Conservation (phyloP, 2,113 vertebrate genomes). For the Jacana jacana region DNA sequence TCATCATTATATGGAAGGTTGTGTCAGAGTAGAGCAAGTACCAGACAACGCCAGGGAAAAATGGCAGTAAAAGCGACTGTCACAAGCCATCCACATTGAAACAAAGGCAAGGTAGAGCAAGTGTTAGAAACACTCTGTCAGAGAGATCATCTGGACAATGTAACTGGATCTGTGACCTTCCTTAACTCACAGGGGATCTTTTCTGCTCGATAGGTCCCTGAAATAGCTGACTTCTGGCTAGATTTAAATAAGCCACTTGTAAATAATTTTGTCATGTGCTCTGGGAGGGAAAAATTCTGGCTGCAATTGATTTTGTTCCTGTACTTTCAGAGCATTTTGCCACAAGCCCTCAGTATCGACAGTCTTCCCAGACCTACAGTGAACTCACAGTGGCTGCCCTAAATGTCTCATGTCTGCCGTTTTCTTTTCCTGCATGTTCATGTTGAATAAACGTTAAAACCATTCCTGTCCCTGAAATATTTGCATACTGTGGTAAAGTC, state of each 20-base stretch:
- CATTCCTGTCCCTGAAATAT: neutral
- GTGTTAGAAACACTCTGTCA: neutral
- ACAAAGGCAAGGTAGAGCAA: neutral
- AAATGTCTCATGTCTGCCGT: constrained; percentile 16
- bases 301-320: constrained; percentile 63
- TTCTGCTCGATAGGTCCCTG: constrained; percentile 16
- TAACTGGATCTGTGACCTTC: constrained; percentile 15
- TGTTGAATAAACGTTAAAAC: neutral
- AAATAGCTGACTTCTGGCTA: constrained; percentile 51
- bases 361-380: constrained; percentile 39
- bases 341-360: constrained; percentile 55
- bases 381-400: constrained; percentile 36
- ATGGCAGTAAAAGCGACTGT: neutral
- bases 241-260: constrained; percentile 64
- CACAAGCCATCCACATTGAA: neutral
- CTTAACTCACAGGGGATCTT: neutral
- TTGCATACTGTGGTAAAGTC: neutral
- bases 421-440: neutral
- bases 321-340: constrained; percentile 55
- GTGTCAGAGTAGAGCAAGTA: neutral
- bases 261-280: constrained; percentile 70
- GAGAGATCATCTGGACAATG: neutral
- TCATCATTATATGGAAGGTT: neutral
- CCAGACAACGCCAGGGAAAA: neutral
- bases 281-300: constrained; percentile 62